Evolutionary conservation across 2,113 vertebrate genomes (phyloP), one percentile per base, ranked within the genome.

Genomic region (Colinus virginianus): DNA sequence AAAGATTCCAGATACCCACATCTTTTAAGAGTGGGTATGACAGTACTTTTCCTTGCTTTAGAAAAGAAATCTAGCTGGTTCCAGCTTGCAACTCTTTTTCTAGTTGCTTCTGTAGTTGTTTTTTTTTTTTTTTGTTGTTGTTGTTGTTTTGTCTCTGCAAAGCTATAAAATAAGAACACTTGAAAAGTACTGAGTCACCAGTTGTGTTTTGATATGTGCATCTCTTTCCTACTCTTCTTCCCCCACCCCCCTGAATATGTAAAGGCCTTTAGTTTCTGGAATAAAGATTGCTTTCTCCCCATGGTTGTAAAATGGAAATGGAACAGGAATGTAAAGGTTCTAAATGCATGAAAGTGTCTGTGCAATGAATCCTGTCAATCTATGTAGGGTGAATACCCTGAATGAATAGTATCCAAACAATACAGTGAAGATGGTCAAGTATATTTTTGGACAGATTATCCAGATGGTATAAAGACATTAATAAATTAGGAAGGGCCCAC

Each of bases 1-100:
- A 95, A 95, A 89, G 78, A 85, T 93, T 96, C 85, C 90, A 96
- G 91, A 95, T 85, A 91, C 53, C 21, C 59, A 0, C 55, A 63
- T 93, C 38, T 87, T 90, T 12, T 42, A 76, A 85, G 55, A 77
- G 36, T 2, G 1, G 87, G 82, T 77, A 70, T 70, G 64, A 26
- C 82, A 74, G 42, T 66, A 20, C 9, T 77, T 68, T 75, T 85
- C 69, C 10, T 32, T 91, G 49, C 55, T 91, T 21, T 49, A 94
- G 87, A 86, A 18, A 11, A 74, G 58, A 63, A 62, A 40, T 63
- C 63, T 49, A 79, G 84, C 81, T 85, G 49, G n/a, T 91, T 94
- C n/a, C n/a, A 94, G 55, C 58, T 77, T 88, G 46, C 28, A 51
- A 9, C 62, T 56, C 16, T 87, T 72, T 36, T 36, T 46, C 20